These are phyloP conservation scores for Cataglyphis livida DNA, from an alignment of 2,888 invertebrate species.

Conservation along the genomic window DNA sequence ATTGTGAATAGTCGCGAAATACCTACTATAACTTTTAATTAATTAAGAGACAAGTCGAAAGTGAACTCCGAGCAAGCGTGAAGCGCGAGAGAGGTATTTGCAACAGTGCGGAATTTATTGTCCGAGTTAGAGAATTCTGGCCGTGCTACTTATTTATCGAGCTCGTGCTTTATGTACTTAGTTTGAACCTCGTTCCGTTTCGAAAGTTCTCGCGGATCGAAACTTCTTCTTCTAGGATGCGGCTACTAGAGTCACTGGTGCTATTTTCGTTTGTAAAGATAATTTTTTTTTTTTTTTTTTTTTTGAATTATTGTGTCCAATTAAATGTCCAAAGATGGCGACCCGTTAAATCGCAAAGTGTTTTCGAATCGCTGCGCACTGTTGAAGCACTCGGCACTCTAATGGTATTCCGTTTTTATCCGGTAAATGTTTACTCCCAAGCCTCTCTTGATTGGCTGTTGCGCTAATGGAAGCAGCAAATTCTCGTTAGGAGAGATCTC, in stretches of 20 bases:
- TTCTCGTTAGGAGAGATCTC: slow-evolving; percentile 52
- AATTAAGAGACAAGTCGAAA: slow-evolving; percentile 54
- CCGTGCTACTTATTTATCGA: slow-evolving; percentile 49
- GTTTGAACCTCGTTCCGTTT: slow-evolving; percentile 14
- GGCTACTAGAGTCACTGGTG: slow-evolving; percentile 7
- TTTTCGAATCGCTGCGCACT: neutral
- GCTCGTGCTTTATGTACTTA: slow-evolving; percentile 50
- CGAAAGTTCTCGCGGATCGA: slow-evolving; percentile 43
- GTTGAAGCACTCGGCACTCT: slow-evolving; percentile 22
- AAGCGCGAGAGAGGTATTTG: slow-evolving; percentile 41
- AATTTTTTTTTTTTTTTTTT: slow-evolving; percentile 35
- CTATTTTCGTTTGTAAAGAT: slow-evolving; percentile 13
- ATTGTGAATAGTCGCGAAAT: slow-evolving; percentile 29
- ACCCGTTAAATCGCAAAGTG: slow-evolving; percentile 26
- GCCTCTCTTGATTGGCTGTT: slow-evolving; percentile 36
- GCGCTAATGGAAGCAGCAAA: slow-evolving; percentile 64
- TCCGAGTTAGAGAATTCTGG: slow-evolving; percentile 50
- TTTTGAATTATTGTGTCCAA: slow-evolving; percentile 11
- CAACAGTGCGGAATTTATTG: slow-evolving; percentile 46
- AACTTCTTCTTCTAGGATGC: slow-evolving; percentile 23
- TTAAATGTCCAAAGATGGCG: slow-evolving; percentile 18
- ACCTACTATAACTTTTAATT: slow-evolving; percentile 45
- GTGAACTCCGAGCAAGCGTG: slow-evolving; percentile 46
- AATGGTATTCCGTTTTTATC: slow-evolving; percentile 52
- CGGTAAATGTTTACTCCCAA: slow-evolving; percentile 56